These are phyloP conservation scores for Toxostoma redivivum DNA, from an alignment of 2,113 vertebrate species.

Conservation along the genomic window DNA sequence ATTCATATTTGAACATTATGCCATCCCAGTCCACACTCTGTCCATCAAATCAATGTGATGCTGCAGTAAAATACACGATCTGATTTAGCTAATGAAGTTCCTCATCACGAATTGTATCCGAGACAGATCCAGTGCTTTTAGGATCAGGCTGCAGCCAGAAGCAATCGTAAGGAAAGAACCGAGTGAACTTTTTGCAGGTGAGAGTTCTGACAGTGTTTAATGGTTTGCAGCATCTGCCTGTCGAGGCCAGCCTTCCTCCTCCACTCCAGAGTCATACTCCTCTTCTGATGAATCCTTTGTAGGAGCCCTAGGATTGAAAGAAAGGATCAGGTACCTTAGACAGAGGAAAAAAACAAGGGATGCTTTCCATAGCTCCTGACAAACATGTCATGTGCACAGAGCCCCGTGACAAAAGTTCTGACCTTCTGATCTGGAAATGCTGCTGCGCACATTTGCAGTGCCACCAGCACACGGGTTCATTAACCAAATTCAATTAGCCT, in stretches of 20 bases:
- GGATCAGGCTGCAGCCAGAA: conserved; percentile 53
- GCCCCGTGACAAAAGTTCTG: not conserved
- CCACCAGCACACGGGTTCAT: not conserved
- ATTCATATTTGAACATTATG: conserved; percentile 66
- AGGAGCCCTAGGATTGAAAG: conserved; percentile 80
- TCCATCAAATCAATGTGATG: conserved; percentile 68
- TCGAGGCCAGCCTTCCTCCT: conserved; percentile 94
- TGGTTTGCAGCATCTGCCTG: conserved; percentile 94
- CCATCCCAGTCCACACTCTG: conserved; percentile 62
- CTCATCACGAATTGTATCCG: conserved; percentile 33
- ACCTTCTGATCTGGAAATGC: not conserved
- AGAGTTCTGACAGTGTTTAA: conserved; percentile 69
- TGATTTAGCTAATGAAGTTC: conserved; percentile 56
- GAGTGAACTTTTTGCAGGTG: conserved; percentile 35
- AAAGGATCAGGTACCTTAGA: conserved; percentile 3
- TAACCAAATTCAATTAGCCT: not conserved
- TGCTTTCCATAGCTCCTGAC: not conserved
- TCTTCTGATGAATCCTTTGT: conserved; percentile 89
- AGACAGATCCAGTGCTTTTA: conserved; percentile 55
- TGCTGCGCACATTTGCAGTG: not conserved
- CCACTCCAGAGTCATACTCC: conserved; percentile 92
- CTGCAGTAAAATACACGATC: conserved; percentile 67
- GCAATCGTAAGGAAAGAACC: conserved; percentile 46
- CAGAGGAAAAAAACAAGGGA: not conserved
- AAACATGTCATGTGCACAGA: not conserved